Percentiles rank a stretch among this genome's conserved stretches.
These are phyloP conservation scores for Gari tellinella DNA, from an alignment of 2,888 invertebrate genomes.

Conservation along the genomic window DNA sequence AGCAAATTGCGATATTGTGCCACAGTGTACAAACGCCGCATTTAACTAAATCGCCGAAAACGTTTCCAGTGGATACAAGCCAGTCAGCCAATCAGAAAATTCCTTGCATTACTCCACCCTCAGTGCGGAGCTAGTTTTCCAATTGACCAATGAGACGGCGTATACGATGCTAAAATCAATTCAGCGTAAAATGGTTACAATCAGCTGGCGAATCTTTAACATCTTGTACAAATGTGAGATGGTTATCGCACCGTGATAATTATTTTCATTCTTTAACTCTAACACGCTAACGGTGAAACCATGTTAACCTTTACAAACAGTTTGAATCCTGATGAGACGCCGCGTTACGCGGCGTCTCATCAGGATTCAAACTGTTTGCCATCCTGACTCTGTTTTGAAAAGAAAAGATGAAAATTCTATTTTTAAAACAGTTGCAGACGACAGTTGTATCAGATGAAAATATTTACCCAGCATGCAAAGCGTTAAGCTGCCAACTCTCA, in stretches of 20 bases:
- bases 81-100: conserved; percentile 23
- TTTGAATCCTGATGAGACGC: too few relatives aligned
- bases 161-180: conserved; percentile 27
- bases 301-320: too few relatives aligned
- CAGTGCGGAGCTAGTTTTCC: background rate
- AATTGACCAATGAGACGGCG: conserved; percentile 6
- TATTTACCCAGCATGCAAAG: too few relatives aligned
- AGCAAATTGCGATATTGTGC: too few relatives aligned
- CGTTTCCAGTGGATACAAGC: background rate
- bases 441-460: too few relatives aligned
- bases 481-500: conserved; percentile 26
- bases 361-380: too few relatives aligned
- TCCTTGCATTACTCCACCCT: conserved; percentile 1
- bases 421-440: too few relatives aligned
- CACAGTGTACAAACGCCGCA: background rate
- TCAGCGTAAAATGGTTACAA: conserved; percentile 42
- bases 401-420: too few relatives aligned
- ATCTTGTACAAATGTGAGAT: conserved; percentile 46
- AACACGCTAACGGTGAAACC: too few relatives aligned
- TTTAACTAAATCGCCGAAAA: background rate
- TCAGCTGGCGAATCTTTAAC: conserved; percentile 36
- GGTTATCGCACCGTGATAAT: conserved; percentile 55
- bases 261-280: conserved; percentile 54
- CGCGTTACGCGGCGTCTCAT: too few relatives aligned
- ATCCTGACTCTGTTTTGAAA: too few relatives aligned